Percentiles rank a stretch among this genome's conserved stretches.
phyloP scores from a whole-genome alignment of 2,113 vertebrate genomes.

The Epinephelus cyanopodus region DNA sequence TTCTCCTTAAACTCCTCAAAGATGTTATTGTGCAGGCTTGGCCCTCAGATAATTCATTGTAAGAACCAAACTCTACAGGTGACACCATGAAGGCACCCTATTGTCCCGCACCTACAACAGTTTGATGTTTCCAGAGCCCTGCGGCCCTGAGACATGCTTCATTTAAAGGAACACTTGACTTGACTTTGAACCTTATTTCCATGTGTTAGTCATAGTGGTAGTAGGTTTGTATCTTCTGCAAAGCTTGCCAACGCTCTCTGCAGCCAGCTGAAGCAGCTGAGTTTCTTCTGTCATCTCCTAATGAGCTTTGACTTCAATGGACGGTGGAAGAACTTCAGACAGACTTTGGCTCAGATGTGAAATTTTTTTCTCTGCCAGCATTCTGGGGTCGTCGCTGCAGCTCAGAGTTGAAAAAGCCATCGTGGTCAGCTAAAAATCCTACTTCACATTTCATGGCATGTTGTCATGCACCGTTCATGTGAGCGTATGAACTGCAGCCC shows the following conservation, averaged over 20 bases:
- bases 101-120: slow-evolving; percentile 10
- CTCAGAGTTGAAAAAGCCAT: slow-evolving; percentile 30
- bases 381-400: slow-evolving; percentile 19
- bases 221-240: slow-evolving; percentile 42
- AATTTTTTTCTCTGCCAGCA: not conserved
- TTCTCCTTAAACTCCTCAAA: not conserved
- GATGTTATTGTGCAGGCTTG: not conserved
- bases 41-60: slow-evolving; percentile 3
- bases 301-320: slow-evolving; percentile 41
- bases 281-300: slow-evolving; percentile 27
- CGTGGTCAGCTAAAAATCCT: not conserved
- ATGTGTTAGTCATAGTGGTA: slow-evolving; percentile 39
- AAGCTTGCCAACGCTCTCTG: slow-evolving; percentile 1
- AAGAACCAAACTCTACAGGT: slow-evolving; percentile 13
- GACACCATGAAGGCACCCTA: not conserved
- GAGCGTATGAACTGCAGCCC: slow-evolving; percentile 4
- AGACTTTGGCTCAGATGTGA: slow-evolving; percentile 20
- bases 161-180: slow-evolving; percentile 47
- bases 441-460: slow-evolving; percentile 13
- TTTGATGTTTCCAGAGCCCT: slow-evolving; percentile 31
- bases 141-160: slow-evolving; percentile 20
- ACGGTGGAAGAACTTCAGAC: slow-evolving; percentile 33
- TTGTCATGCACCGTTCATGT: not conserved
- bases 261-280: slow-evolving; percentile 27
- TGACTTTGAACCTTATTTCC: slow-evolving; percentile 34